Conservation (phyloP, 1,140 invertebrate species). For the Drosophila orosa region DNA sequence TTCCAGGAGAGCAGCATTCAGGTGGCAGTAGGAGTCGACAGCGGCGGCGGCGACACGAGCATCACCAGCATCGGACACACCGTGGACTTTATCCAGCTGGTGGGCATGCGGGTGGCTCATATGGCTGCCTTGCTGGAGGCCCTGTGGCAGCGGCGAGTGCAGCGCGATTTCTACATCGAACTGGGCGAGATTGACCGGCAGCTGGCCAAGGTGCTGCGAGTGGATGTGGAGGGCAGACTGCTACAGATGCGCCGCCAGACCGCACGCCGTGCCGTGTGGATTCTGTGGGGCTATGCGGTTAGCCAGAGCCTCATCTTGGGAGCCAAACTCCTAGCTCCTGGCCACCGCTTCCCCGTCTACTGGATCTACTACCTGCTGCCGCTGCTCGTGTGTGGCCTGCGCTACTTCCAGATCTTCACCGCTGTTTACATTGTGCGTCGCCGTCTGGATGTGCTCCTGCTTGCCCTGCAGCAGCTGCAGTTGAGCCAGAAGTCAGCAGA, state of each 20-base stretch:
- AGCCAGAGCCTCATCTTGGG: conserved; percentile 64
- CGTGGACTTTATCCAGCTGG: conserved; percentile 75
- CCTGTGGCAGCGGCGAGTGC: conserved; percentile 45
- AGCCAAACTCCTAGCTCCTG: conserved; percentile 44
- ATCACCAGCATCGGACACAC: conserved; percentile 66
- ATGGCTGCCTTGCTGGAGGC: conserved; percentile 60
- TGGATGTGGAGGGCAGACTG: conserved; percentile 41
- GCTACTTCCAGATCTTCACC: conserved; percentile 78
- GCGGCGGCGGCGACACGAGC: conserved; percentile 3
- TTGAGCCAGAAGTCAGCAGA: conserved; percentile 17
- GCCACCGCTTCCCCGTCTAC: conserved; percentile 48
- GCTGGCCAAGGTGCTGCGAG: conserved; percentile 53
- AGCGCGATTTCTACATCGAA: conserved; percentile 46
- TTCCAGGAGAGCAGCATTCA: conserved; percentile 41
- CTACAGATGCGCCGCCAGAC: conserved; percentile 28
- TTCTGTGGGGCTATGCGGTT: conserved; percentile 55
- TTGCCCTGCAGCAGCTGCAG: conserved; percentile 48
- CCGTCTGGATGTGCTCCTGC: conserved; percentile 55
- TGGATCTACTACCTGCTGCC: conserved; percentile 76
- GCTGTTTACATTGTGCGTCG: conserved; percentile 56
- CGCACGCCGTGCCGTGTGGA: conserved; percentile 37
- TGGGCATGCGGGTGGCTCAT: conserved; percentile 76
- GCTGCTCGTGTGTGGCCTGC: conserved; percentile 64
- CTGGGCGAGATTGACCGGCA: conserved; percentile 67
- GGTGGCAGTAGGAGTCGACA: not conserved